Conservation (phyloP, 2,888 invertebrate species). For the Eueremaeus valkanovi region DNA sequence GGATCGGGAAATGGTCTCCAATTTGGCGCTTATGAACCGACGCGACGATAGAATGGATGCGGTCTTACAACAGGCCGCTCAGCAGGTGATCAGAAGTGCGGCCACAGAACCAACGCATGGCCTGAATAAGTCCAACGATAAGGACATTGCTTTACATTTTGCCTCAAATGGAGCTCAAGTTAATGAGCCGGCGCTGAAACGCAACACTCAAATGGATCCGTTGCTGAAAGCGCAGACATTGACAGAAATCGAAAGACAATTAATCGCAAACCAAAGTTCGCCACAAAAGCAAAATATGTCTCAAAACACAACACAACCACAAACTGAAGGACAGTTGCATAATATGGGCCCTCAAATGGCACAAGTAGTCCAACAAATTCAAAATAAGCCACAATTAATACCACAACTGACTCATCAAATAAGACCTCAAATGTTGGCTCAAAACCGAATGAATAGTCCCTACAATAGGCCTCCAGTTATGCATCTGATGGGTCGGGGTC, state of each 20-base stretch:
- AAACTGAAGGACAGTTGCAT: background rate
- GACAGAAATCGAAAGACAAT: slow-evolving; percentile 5
- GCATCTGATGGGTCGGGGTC: background rate
- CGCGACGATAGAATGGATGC: too few relatives aligned
- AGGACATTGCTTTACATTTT: background rate
- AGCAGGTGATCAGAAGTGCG: too few relatives aligned
- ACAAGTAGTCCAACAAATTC: background rate
- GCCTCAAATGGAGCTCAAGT: too few relatives aligned
- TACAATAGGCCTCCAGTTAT: slow-evolving; percentile 7
- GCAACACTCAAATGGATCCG: too few relatives aligned
- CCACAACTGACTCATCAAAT: too few relatives aligned
- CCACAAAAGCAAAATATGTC: background rate
- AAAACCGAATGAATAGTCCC: slow-evolving; percentile 6
- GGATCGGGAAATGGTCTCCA: too few relatives aligned
- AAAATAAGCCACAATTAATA: too few relatives aligned
- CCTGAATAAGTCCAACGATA: background rate
- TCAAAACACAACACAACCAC: background rate
- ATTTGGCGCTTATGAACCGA: too few relatives aligned
- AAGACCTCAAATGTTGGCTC: slow-evolving; percentile 3
- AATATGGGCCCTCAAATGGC: background rate
- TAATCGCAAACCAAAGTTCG: background rate
- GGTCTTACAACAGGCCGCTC: too few relatives aligned
- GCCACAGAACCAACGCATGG: too few relatives aligned
- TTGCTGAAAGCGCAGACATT: slow-evolving; percentile 27
- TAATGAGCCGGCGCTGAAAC: too few relatives aligned